phyloP scores from a whole-genome alignment of 2,113 vertebrate genomes.

The Mirza zaza region DNA sequence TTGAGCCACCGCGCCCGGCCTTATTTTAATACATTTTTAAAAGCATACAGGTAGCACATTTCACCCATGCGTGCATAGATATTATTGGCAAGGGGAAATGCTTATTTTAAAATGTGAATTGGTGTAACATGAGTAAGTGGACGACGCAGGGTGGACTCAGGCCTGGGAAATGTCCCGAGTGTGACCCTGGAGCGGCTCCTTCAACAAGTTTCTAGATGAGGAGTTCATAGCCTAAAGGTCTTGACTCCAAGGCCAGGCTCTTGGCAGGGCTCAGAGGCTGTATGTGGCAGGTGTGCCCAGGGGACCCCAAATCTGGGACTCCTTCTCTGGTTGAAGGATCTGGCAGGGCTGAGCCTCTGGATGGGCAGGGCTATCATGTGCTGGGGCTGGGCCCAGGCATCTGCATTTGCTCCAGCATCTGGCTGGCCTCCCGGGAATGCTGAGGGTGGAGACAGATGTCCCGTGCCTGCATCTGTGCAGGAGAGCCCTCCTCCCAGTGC shows the following conservation, averaged over 20 bases:
- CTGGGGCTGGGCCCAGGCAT: background rate
- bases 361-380: background rate
- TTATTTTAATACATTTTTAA: constrained; percentile 2
- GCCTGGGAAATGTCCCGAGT: background rate
- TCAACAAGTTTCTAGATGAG: background rate
- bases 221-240: background rate
- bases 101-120: background rate
- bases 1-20: too few species aligned
- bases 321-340: background rate
- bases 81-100: background rate
- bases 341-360: background rate
- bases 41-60: background rate
- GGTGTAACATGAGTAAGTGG: background rate
- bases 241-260: background rate
- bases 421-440: background rate
- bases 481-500: background rate
- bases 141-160: too few species aligned
- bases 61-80: background rate
- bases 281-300: background rate
- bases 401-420: background rate
- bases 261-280: background rate
- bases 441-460: background rate
- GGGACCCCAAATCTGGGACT: background rate
- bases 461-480: background rate
- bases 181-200: background rate